A percentile compares a stretch with the other conserved stretches of the same genome.
Evolutionary conservation across 2,113 vertebrate genomes (phyloP).

Genomic region (Hystrix cristata): DNA sequence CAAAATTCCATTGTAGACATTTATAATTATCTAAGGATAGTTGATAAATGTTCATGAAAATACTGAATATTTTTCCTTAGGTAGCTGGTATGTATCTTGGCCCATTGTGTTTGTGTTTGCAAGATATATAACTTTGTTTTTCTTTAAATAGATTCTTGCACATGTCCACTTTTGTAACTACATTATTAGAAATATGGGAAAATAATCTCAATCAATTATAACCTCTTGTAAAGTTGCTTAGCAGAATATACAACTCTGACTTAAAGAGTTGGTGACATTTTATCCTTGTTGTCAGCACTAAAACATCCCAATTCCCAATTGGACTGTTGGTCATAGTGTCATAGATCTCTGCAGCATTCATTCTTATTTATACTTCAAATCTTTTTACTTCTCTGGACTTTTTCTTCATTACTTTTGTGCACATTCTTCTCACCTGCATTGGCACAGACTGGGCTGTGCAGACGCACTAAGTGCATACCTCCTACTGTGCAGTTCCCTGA

Average conservation of each 20-base stretch:
- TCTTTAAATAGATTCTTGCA: conserved; percentile 11
- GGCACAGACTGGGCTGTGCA: background rate
- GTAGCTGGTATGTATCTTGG: background rate
- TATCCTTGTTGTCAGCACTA: background rate
- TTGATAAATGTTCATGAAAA: conserved; percentile 11
- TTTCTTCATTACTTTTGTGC: background rate
- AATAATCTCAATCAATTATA: conserved; percentile 1
- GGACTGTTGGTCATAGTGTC: background rate
- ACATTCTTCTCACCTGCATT: background rate
- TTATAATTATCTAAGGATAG: conserved; percentile 37
- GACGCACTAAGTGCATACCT: too few relatives aligned
- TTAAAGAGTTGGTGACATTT: background rate
- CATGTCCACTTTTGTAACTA: background rate
- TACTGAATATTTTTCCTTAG: conserved; percentile 27
- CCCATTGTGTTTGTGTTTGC: background rate
- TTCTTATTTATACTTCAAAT: background rate
- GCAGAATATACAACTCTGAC: background rate
- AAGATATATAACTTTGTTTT: background rate
- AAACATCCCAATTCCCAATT: background rate
- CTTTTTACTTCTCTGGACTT: background rate
- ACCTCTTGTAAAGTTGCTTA: background rate
- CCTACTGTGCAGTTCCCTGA: background rate
- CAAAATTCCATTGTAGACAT: background rate
- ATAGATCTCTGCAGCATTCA: background rate
- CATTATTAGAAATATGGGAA: conserved; percentile 34